phyloP scores from a whole-genome alignment of 2,797 vertebrate genomes.

The Kryptolebias ocellatus region DNA sequence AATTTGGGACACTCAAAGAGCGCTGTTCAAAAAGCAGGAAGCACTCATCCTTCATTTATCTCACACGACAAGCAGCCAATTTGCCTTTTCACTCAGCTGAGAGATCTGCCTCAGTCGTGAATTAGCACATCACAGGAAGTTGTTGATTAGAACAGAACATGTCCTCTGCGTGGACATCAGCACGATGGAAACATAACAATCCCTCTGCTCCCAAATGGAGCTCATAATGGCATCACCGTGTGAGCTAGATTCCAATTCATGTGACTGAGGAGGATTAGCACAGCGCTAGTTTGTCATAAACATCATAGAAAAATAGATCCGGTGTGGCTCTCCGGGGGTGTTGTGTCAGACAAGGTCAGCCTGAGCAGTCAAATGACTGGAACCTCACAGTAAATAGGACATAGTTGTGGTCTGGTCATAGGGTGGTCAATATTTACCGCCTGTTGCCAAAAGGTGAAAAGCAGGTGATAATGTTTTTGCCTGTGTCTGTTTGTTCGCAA shows the following conservation, averaged over 20 bases:
- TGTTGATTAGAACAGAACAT: slow-evolving; percentile 21
- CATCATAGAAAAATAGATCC: slow-evolving; percentile 20
- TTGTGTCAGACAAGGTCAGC: slow-evolving; percentile 21
- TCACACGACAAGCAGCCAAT: slow-evolving; percentile 25
- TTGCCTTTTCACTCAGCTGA: slow-evolving; percentile 16
- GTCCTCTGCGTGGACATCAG: slow-evolving; percentile 18
- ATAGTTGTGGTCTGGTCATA: too few relatives aligned
- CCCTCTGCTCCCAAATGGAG: slow-evolving; percentile 17
- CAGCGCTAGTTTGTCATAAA: slow-evolving; percentile 31
- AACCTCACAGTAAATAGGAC: neutral
- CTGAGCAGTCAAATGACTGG: slow-evolving; percentile 2
- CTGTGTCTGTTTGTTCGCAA: too few relatives aligned
- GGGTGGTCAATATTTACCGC: too few relatives aligned
- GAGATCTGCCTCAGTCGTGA: slow-evolving; percentile 17
- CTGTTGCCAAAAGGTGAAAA: too few relatives aligned
- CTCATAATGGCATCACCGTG: slow-evolving; percentile 9
- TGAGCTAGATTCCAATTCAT: slow-evolving; percentile 41
- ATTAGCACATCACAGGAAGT: slow-evolving; percentile 36
- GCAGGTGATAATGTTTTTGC: too few relatives aligned
- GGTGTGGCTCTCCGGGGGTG: slow-evolving; percentile 6
- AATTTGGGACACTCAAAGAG: slow-evolving; percentile 34
- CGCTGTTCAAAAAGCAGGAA: slow-evolving; percentile 33
- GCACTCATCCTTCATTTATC: slow-evolving; percentile 31
- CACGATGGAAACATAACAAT: slow-evolving; percentile 47
- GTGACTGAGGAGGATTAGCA: slow-evolving; percentile 51